Base-by-base conservation (phyloP, 1,140 invertebrate genomes). In the Scaptodrosophila lebanonensis region DNA sequence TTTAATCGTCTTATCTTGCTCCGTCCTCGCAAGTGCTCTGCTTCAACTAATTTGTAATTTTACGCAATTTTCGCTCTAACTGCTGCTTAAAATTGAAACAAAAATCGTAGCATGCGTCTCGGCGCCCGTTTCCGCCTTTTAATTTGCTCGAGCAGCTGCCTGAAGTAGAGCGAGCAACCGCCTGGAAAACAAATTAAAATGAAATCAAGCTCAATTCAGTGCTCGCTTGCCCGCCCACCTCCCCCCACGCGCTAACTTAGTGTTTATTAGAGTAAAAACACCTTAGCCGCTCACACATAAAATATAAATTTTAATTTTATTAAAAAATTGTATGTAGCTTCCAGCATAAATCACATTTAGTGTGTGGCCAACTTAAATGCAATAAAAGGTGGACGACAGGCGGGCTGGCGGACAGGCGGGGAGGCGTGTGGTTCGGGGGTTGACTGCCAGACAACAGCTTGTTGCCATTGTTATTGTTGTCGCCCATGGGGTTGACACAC, bases 291-390 rank as follows among this genome's bases (percentile, higher is more conserved):
- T 17, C 32, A 51, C 25, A 38, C 45, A 68, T 61, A 64, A 48
- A 38, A 42, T 29, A 22, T 8, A 20, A 79, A 82, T 79, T 75
- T 79, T 75, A 76, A 77, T 77, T 82, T 65, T 79, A 73, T 79
- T 82, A 76, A 83, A 82, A 76, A 82, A 83, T 75, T 82, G 47
- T 63, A 66, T 40, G 69, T n/a, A n/a, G n/a, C n/a, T n/a, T n/a
- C n/a, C 61, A 66, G 75, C 70, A 83, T 82, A 83, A 82, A 82
- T 82, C 66, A 75, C 57, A 75, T 70, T 75, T 68, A 42, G 29
- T 32, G 9, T 33, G 38, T 12, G 11, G 42, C 7, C 32, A 45
- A 18, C n/a, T 44, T 32, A 11, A 11, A 40, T 20, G 47, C 15
- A 22, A 29, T 20, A 6, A 16, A 18, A 9, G 1, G 17, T 29